Conservation (phyloP, 2,888 invertebrate species). For the Pilophorus perplexus region DNA sequence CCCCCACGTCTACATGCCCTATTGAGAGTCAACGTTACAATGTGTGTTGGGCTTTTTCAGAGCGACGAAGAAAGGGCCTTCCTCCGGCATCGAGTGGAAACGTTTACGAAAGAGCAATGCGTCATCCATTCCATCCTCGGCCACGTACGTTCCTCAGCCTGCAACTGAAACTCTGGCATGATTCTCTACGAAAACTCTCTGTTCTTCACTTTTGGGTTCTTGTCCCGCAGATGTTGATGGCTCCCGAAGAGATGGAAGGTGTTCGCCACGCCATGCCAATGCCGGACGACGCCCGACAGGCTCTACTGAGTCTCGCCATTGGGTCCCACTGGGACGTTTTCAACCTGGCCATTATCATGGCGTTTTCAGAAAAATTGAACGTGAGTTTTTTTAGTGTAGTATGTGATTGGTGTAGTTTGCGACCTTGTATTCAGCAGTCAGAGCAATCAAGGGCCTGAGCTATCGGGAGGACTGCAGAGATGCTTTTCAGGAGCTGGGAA, state of each 20-base stretch:
- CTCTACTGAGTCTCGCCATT: conserved; percentile 27
- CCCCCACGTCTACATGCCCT: too few relatives aligned
- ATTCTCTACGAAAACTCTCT: background rate
- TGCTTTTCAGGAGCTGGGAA: too few relatives aligned
- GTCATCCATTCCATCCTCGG: conserved; percentile 39
- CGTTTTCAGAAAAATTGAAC: conserved; percentile 39
- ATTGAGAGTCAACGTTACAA: too few relatives aligned
- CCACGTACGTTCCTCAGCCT: conserved; percentile 12
- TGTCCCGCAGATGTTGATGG: conserved; percentile 30
- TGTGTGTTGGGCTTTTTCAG: background rate
- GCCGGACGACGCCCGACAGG: conserved; percentile 39
- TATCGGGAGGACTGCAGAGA: too few relatives aligned
- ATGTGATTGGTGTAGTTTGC: too few relatives aligned
- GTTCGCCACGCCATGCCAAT: conserved; percentile 10
- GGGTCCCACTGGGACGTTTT: conserved; percentile 37
- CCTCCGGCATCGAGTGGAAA: conserved; percentile 38
- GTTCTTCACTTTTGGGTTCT: background rate
- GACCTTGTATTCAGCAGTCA: too few relatives aligned
- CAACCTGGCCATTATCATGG: conserved; percentile 32
- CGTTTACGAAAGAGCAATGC: conserved; percentile 35
- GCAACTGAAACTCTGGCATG: background rate
- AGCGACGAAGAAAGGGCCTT: conserved; percentile 40
- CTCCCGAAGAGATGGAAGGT: conserved; percentile 36
- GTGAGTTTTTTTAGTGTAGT: too few relatives aligned
- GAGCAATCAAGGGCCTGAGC: too few relatives aligned